A percentile compares a stretch with the other conserved stretches of the same genome.
These are phyloP conservation scores for Harpalus rufipes DNA, from an alignment of 2,888 invertebrate species.

Conservation along the genomic window DNA sequence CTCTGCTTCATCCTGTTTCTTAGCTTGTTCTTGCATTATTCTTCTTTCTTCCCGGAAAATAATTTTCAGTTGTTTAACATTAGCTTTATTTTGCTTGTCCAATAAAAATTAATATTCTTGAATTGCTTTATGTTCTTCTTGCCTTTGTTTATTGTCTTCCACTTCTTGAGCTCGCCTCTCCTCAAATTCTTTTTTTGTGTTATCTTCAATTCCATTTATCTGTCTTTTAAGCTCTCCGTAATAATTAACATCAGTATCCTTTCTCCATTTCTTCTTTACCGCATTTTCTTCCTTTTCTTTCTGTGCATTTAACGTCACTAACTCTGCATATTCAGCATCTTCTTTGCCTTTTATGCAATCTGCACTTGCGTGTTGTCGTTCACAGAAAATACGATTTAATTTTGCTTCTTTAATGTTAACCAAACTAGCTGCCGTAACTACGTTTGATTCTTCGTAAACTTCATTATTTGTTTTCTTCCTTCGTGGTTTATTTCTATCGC, in stretches of 20 bases:
- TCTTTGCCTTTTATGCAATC: slow-evolving; percentile 71
- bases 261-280: slow-evolving; percentile 70
- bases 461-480: too few relatives aligned
- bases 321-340: slow-evolving; percentile 71
- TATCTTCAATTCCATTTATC: slow-evolving; percentile 69
- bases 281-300: slow-evolving; percentile 71
- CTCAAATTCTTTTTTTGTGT: slow-evolving; percentile 69
- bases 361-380: too few relatives aligned
- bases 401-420: too few relatives aligned
- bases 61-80: slow-evolving; percentile 72
- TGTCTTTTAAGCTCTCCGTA: slow-evolving; percentile 67
- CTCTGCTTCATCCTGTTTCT: slow-evolving; percentile 48
- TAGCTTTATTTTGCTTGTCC: slow-evolving; percentile 72
- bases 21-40: slow-evolving; percentile 34
- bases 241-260: slow-evolving; percentile 66
- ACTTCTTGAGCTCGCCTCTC: slow-evolving; percentile 73
- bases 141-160: slow-evolving; percentile 72
- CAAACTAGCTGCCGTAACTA: too few relatives aligned
- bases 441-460: too few relatives aligned
- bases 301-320: slow-evolving; percentile 71
- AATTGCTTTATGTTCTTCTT: slow-evolving; percentile 75
- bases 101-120: slow-evolving; percentile 74
- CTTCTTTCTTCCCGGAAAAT: slow-evolving; percentile 62
- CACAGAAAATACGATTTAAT: too few relatives aligned
- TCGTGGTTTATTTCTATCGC: too few relatives aligned